A percentile compares a stretch with the other conserved stretches of the same genome.
Evolutionary conservation across 2,888 invertebrate genomes (phyloP).

Genomic region (Nomada ferruginata): DNA sequence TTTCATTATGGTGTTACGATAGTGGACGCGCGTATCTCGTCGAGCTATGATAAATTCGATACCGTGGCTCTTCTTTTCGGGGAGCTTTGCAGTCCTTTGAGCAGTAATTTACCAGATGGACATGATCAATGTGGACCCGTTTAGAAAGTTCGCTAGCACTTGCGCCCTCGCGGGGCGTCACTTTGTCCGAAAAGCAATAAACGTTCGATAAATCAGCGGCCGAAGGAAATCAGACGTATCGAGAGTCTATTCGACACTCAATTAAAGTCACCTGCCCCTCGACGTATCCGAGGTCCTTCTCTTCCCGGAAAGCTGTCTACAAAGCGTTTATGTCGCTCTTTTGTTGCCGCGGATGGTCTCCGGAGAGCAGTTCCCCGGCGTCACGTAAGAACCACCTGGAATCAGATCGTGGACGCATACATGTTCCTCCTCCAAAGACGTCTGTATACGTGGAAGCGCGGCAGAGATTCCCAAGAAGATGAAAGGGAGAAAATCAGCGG

Average conservation of each 20-base stretch:
- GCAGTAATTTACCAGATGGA: no score
- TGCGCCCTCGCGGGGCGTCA: no score
- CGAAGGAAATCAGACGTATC: not conserved
- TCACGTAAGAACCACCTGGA: constrained; percentile 67
- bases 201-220: not conserved
- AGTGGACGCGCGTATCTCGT: constrained; percentile 1
- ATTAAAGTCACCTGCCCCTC: constrained; percentile 19
- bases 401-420: constrained; percentile 61
- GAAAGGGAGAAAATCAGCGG: constrained; percentile 81
- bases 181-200: not conserved
- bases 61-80: not conserved
- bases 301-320: constrained; percentile 45
- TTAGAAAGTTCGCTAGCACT: no score
- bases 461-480: constrained; percentile 75
- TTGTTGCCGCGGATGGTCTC: constrained; percentile 51
- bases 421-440: constrained; percentile 7
- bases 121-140: no score
- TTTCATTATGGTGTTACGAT: not conserved
- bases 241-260: not conserved
- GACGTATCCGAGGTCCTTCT: constrained; percentile 4
- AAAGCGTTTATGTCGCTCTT: constrained; percentile 46
- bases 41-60: not conserved
- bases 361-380: constrained; percentile 47
- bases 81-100: not conserved
- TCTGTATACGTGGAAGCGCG: constrained; percentile 41